phyloP scores from a whole-genome alignment of 2,113 vertebrate genomes.

The Donacobius atricapilla region DNA sequence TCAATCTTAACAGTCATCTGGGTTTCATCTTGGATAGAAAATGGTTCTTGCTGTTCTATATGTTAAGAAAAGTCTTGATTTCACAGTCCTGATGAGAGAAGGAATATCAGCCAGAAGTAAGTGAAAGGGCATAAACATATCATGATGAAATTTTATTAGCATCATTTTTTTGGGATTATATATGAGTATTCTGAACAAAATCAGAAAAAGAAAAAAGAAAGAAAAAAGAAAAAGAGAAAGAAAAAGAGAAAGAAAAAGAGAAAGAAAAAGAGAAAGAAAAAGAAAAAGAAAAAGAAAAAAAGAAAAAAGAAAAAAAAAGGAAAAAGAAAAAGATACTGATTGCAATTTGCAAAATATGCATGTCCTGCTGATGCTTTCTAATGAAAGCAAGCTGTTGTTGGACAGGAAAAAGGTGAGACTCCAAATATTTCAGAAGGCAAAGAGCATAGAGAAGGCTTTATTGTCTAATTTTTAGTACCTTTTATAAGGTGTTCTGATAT shows the following conservation, averaged over 20 bases:
- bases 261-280: background rate
- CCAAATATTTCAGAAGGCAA: no score
- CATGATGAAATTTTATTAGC: slow-evolving; percentile 8
- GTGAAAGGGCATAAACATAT: background rate
- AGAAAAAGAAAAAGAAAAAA: background rate
- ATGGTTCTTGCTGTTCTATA: slow-evolving; percentile 51
- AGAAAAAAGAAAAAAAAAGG: background rate
- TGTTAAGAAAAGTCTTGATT: slow-evolving; percentile 46
- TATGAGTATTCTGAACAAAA: background rate
- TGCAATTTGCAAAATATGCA: slow-evolving; percentile 34
- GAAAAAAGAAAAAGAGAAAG: background rate
- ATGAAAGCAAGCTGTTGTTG: no score
- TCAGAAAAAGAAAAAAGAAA: background rate
- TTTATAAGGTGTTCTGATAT: no score
- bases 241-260: background rate
- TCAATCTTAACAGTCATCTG: slow-evolving; percentile 55
- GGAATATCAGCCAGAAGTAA: slow-evolving; percentile 43
- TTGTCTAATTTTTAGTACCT: no score
- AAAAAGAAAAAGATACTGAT: background rate
- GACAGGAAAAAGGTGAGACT: no score
- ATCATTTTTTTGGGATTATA: background rate
- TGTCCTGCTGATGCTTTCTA: slow-evolving; percentile 24
- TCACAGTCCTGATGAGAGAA: slow-evolving; percentile 49
- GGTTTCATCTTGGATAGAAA: slow-evolving; percentile 49
- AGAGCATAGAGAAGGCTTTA: no score